Percentiles rank a stretch among this genome's conserved stretches.
These are phyloP conservation scores for Lasioglossum leucozonium DNA, from an alignment of 2,888 invertebrate genomes.

Conservation along the genomic window DNA sequence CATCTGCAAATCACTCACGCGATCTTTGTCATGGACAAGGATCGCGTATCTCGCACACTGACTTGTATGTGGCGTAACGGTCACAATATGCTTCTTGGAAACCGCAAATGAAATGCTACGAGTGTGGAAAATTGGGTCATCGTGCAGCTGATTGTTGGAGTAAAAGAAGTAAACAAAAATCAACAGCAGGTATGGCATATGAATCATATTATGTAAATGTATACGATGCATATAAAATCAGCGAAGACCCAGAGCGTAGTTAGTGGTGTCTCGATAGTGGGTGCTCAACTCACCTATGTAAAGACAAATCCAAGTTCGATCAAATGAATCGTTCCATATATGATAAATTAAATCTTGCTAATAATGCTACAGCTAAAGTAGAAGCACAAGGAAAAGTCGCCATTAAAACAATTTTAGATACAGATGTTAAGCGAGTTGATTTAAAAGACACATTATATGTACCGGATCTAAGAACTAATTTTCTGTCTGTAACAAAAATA, in stretches of 20 bases:
- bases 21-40: too few species aligned
- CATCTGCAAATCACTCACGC: too few species aligned
- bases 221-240: not conserved
- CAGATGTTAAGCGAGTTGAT: not conserved
- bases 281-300: not conserved
- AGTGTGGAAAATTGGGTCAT: slow-evolving; percentile 2
- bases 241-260: not conserved
- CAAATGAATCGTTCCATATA: not conserved
- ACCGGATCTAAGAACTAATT: not conserved
- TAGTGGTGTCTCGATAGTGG: not conserved
- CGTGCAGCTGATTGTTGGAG: not conserved
- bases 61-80: too few species aligned
- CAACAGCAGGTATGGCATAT: not conserved
- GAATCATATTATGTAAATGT: not conserved
- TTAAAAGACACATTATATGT: not conserved
- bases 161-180: not conserved
- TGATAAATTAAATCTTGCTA: not conserved
- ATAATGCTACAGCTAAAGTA: not conserved
- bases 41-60: too few species aligned
- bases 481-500: not conserved
- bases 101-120: not conserved
- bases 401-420: not conserved
- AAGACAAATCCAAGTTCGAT: not conserved
- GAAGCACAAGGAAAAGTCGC: not conserved
- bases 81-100: not conserved